A percentile compares a stretch with the other conserved stretches of the same genome.
These are phyloP conservation scores for Cavia porcellus DNA, from an alignment of 2,113 vertebrate genomes.

Conservation along the genomic window DNA sequence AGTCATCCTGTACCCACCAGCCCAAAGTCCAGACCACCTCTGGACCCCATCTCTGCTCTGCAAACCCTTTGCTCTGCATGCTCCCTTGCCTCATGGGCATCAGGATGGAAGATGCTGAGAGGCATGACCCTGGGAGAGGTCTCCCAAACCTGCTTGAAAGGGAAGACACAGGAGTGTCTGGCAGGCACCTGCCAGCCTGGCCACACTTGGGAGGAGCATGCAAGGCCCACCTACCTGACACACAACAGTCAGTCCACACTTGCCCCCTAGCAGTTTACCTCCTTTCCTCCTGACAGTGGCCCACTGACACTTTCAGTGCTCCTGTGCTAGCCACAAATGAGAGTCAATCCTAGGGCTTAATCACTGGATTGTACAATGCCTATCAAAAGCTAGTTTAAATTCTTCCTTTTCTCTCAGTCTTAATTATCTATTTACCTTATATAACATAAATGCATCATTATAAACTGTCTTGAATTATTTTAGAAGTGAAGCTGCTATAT, in stretches of 20 bases:
- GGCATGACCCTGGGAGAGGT: background rate
- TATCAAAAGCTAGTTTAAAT: background rate
- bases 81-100: background rate
- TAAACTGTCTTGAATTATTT: conserved; percentile 29
- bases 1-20: background rate
- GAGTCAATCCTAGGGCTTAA: background rate
- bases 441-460: background rate
- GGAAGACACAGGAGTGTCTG: background rate
- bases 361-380: background rate
- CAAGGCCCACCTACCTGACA: background rate
- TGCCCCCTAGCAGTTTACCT: background rate
- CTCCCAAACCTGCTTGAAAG: background rate
- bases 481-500: background rate
- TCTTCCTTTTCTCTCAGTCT: background rate
- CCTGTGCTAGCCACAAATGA: background rate
- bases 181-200: background rate
- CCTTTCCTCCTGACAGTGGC: background rate
- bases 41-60: background rate
- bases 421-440: background rate
- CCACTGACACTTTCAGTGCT: background rate
- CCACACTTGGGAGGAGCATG: background rate
- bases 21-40: background rate
- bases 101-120: background rate
- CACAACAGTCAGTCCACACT: background rate
- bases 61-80: background rate